Evolutionary conservation across 1,140 invertebrate species (phyloP), one percentile per base, ranked within the genome.

Genomic region (Pseudoatta argentina): DNA sequence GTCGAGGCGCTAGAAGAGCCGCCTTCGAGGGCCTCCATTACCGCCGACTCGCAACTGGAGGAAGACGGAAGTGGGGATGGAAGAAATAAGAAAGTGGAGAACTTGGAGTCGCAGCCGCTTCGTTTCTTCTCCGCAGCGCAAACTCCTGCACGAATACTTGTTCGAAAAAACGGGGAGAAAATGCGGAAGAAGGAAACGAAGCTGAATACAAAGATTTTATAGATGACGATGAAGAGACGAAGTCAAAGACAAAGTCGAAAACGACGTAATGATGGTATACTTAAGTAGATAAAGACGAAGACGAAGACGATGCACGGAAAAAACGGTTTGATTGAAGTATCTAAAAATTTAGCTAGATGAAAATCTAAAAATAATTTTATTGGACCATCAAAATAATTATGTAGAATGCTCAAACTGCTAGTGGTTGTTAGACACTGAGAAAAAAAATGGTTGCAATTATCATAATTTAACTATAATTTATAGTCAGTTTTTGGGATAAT

Each of bases 21-120:
- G 78, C 67, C 90, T 94, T 93, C 92, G 92, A 94, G 93, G 88
- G 91, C 90, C 93, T 93, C 92, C 93, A 93, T 94, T 94, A 93
- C 91, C 91, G 91, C 83, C 88, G 92, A 14, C 12, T 76, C 87
- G 39, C 8, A 88, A 88, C 89, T 93, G 92, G 91, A 91, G 91
- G 93, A 91, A 92, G 87, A 48, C 75, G 86, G 63, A 82, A 66
- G 85, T 44, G 30, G 12, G 18, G 57, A 63, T 53, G 72, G 34
- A 87, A 61, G 55, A 64, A 88, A 48, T 30, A 66, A 89, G 78
- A 88, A 77, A 86, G 87, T 90, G 85, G 67, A 51, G 30, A 61
- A 55, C 72, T 30, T 64, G 44, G 61, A 79, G 66, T 72, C 67
- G 27, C 66, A 61, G 55, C 53, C 66, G 61, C 61, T 71, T 86